Conservation (phyloP, 2,797 vertebrate genomes). For the Chrosomus eos region DNA sequence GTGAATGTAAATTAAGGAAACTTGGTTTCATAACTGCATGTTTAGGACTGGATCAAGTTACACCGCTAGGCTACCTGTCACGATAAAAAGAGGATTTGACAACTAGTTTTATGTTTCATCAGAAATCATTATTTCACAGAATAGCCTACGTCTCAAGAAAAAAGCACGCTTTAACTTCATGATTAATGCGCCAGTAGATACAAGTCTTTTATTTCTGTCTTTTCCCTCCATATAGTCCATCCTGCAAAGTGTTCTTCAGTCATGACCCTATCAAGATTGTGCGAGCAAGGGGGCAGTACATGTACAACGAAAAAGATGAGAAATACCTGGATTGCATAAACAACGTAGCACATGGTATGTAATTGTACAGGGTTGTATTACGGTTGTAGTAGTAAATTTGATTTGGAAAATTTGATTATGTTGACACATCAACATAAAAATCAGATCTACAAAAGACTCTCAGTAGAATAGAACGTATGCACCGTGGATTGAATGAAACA, state of each 20-base stretch:
- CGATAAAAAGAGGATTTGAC: not conserved
- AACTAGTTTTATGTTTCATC: not conserved
- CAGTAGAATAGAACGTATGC: not conserved
- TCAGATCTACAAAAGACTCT: not conserved
- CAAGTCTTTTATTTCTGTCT: not conserved
- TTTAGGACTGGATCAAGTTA: not conserved
- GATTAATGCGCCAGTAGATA: not conserved
- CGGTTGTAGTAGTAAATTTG: not conserved
- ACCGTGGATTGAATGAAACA: not conserved
- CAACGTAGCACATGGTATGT: conserved; percentile 94
- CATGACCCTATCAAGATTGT: conserved; percentile 95
- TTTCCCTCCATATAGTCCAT: conserved; percentile 78
- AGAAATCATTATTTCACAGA: not conserved
- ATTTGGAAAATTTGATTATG: too few relatives aligned
- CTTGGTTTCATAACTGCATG: not conserved
- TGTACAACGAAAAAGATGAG: conserved; percentile 90
- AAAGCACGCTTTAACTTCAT: not conserved
- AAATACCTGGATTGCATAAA: conserved; percentile 96
- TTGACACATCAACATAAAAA: not conserved
- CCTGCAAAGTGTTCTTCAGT: conserved; percentile 95
- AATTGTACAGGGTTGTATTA: not conserved
- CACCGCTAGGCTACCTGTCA: not conserved
- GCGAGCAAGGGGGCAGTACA: conserved; percentile 89
- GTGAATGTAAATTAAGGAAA: not conserved
- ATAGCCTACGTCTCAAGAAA: not conserved